phyloP scores from a whole-genome alignment of 2,888 invertebrate species.

The Malthinus seriepunctatus region DNA sequence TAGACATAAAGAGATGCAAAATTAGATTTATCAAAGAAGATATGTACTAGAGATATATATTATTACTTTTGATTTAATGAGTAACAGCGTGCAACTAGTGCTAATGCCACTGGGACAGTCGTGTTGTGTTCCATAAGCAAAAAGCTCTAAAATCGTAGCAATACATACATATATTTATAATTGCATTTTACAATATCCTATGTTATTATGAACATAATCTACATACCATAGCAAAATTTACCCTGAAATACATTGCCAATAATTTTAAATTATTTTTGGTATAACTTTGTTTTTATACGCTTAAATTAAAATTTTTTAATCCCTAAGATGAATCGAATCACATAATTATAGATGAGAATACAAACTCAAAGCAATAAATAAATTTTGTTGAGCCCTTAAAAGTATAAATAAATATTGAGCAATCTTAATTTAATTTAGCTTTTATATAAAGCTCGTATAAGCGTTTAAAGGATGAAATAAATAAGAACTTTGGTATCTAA shows the following conservation, averaged over 20 bases:
- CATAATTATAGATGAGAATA: not conserved
- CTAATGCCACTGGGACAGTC: conserved; percentile 52
- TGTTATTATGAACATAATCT: conserved; percentile 29
- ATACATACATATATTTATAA: conserved; percentile 47
- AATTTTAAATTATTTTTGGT: conserved; percentile 22
- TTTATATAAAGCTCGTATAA: not conserved
- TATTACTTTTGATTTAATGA: conserved; percentile 33
- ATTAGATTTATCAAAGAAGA: conserved; percentile 15
- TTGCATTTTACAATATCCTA: conserved; percentile 29
- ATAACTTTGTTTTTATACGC: conserved; percentile 5
- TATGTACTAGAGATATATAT: conserved; percentile 23
- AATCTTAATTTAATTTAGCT: not conserved
- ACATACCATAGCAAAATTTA: conserved; percentile 38
- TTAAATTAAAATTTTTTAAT: not conserved
- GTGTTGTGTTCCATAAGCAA: conserved; percentile 56
- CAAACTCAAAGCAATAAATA: not conserved
- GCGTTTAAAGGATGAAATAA: conserved; percentile 1
- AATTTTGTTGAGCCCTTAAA: not conserved
- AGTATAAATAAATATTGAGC: conserved; percentile 5
- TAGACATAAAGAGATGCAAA: not conserved
- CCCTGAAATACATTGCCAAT: conserved; percentile 49
- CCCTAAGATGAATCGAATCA: too few species aligned
- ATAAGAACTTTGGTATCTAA: conserved; percentile 16
- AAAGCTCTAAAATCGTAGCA: conserved; percentile 51
- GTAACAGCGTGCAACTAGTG: conserved; percentile 52